Base-by-base conservation (phyloP, 2,888 invertebrate species). In the Hirtodrosophila trivittata region DNA sequence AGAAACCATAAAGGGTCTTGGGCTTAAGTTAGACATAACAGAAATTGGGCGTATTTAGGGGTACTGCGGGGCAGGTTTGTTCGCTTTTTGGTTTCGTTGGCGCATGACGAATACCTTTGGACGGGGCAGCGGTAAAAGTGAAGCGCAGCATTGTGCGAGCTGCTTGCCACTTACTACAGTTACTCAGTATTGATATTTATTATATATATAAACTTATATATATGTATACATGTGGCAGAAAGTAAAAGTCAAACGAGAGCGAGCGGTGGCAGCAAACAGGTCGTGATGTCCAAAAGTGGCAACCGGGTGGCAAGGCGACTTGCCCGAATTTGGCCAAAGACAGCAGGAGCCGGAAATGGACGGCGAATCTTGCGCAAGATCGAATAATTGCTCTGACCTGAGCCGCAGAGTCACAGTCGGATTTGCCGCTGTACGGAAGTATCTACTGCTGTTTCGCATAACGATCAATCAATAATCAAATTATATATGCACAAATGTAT, bases 221-320 rank as follows among this genome's bases (percentile, higher is more conserved):
- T 13, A 16, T 12, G n/a, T n/a, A 13, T n/a, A 39, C 3, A 13
- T 13, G 10, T 41, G 9, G 63, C 58, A 39, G 80, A 78, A 77
- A 78, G 87, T 84, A 78, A 78, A 78, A 78, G 87, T 69, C 63
- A 71, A 78, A 80, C 55, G 42, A 67, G 65, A 82, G 75, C 75
- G 64, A 57, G 54, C 39, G 39, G 54, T 25, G 12, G 49, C 41
- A 42, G n/a, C 39, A 43, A 64, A 65, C 75, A 42, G 66, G 66
- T 82, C 75, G 49, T 69, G 78, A 63, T 54, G 39, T 25, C 63
- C 28, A 35, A 42, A 60, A 47, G 66, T 47, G 35, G 39, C 59
- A 42, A 37, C 35, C 38, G 25, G 28, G 52, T 18, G 42, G 37
- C 52, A 50, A n/a, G 14, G 38, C 28, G 47, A 18, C 46, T 54